These are phyloP conservation scores for Microtus richardsoni DNA, from an alignment of 2,113 vertebrate genomes.

Conservation along the genomic window DNA sequence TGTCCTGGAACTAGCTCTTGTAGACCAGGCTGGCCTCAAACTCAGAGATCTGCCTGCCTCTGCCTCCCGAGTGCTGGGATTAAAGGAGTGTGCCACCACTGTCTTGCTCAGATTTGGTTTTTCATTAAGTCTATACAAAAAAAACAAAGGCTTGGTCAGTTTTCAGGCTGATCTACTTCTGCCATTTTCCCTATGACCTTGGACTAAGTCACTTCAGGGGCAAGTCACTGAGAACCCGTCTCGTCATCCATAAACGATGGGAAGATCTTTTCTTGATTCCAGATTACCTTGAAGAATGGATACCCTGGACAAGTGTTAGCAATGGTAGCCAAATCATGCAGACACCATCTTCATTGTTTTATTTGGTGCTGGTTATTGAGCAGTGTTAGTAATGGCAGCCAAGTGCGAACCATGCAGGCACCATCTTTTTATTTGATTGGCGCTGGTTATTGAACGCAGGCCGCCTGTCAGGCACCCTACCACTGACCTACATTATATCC, in stretches of 20 bases:
- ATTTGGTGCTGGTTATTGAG: background rate
- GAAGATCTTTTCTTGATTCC: background rate
- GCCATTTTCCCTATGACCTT: background rate
- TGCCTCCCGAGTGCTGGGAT: too few species aligned
- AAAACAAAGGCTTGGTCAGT: background rate
- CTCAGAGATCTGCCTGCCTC: too few species aligned
- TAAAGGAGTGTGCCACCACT: too few species aligned
- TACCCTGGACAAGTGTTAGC: background rate
- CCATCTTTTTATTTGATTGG: background rate
- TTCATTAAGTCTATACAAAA: slow-evolving; percentile 26
- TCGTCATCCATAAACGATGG: background rate
- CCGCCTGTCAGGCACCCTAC: background rate
- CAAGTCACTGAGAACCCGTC: slow-evolving; percentile 2
- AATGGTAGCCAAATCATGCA: background rate
- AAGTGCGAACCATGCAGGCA: too few species aligned
- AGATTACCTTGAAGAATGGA: slow-evolving; percentile 18
- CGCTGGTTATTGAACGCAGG: background rate
- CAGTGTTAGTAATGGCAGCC: background rate
- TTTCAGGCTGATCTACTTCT: background rate
- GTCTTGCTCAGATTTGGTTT: background rate
- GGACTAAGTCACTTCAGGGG: background rate
- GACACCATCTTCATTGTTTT: too few species aligned
- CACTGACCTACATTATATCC: background rate
- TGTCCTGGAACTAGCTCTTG: too few species aligned
- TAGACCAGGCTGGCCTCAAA: too few species aligned